Conservation (phyloP, 2,797 vertebrate species). For the Chaetodon trifasciatus region DNA sequence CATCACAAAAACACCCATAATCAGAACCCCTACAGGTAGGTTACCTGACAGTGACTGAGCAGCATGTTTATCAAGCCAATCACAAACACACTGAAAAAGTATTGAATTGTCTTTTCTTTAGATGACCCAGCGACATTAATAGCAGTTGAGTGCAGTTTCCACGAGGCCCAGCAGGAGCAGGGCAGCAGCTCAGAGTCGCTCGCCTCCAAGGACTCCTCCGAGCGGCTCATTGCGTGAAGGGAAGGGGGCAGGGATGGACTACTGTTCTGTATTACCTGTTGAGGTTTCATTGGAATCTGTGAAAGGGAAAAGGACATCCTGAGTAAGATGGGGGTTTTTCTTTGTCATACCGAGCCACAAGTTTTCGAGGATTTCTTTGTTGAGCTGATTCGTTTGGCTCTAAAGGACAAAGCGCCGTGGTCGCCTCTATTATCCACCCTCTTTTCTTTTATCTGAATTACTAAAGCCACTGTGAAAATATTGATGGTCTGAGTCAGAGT, state of each 20-base stretch:
- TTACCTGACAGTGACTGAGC: too few species aligned
- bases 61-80: background rate
- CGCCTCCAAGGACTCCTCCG: conserved; percentile 67
- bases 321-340: background rate
- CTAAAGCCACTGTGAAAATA: rapidly evolving
- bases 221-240: conserved; percentile 72
- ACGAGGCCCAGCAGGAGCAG: conserved; percentile 91
- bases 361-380: background rate
- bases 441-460: background rate
- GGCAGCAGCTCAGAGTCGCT: conserved; percentile 84
- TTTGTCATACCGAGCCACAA: conserved; percentile 6
- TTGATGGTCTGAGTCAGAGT: background rate
- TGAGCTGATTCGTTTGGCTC: background rate
- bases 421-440: background rate
- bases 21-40: conserved; percentile 70
- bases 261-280: background rate
- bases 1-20: background rate
- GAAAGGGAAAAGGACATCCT: conserved; percentile 24
- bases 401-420: background rate
- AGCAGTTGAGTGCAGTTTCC: conserved; percentile 89
- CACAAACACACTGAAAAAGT: background rate
- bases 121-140: conserved; percentile 74
- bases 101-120: conserved; percentile 31
- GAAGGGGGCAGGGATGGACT: background rate
- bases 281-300: background rate